phyloP scores from a whole-genome alignment of 2,113 vertebrate species.

The Budorcas taxicolor region DNA sequence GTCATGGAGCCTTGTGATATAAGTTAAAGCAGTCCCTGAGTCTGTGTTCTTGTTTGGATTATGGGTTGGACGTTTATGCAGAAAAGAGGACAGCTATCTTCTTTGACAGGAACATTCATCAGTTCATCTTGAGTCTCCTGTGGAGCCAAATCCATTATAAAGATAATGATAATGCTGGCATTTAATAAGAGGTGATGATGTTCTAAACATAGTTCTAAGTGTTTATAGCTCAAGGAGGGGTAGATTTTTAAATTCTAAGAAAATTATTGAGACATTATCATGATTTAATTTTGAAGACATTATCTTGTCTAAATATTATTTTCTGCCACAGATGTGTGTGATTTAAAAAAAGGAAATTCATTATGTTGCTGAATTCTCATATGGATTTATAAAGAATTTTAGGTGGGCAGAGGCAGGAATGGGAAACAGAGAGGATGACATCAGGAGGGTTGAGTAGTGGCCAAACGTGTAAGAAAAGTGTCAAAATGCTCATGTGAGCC shows the following conservation, averaged over 20 bases:
- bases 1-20: background rate
- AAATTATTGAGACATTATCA: background rate
- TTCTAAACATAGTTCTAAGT: background rate
- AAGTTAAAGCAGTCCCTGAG: background rate
- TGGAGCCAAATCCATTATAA: background rate
- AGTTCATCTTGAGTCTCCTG: background rate
- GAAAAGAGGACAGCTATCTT: background rate
- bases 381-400: background rate
- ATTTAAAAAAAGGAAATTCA: background rate
- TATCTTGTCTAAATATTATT: background rate
- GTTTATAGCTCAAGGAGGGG: background rate
- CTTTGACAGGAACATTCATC: background rate
- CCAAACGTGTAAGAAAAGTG: background rate
- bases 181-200: slow-evolving; percentile 15
- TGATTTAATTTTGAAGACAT: background rate
- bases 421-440: background rate
- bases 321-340: background rate
- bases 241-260: background rate
- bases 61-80: background rate
- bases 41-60: background rate
- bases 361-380: background rate
- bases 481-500: background rate
- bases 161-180: background rate
- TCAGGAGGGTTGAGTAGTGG: background rate
- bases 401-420: background rate